Evolutionary conservation across 2,888 invertebrate species (phyloP).

Genomic region (Acanthopleura granulata): DNA sequence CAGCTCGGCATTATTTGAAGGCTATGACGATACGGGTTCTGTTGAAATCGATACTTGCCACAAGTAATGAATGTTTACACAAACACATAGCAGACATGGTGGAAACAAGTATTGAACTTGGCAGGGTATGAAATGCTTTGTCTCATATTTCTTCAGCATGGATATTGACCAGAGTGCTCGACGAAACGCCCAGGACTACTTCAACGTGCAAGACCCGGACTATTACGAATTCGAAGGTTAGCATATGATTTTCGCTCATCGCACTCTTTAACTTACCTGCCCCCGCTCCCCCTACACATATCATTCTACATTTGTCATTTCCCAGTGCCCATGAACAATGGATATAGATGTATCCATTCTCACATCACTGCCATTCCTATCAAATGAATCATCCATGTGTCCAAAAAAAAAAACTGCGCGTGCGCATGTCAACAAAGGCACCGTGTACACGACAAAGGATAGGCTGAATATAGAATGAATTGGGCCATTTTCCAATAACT

Average conservation of each 20-base stretch:
- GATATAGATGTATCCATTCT: too few species aligned
- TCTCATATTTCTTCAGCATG: slow-evolving; percentile 40
- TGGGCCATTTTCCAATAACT: too few species aligned
- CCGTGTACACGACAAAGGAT: too few species aligned
- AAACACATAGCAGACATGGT: background rate
- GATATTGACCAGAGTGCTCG: slow-evolving; percentile 65
- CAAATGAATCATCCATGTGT: too few species aligned
- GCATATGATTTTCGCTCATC: background rate
- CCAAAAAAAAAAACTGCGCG: too few species aligned
- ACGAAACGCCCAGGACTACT: slow-evolving; percentile 62
- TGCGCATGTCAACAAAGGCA: too few species aligned
- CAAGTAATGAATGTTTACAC: slow-evolving; percentile 5
- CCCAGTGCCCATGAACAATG: too few species aligned
- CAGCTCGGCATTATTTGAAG: too few species aligned
- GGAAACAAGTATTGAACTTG: slow-evolving; percentile 9
- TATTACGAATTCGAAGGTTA: slow-evolving; percentile 65
- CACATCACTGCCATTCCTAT: too few species aligned
- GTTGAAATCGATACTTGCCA: background rate
- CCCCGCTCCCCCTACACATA: background rate
- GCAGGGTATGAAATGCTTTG: background rate
- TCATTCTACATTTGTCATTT: too few species aligned
- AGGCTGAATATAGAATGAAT: too few species aligned
- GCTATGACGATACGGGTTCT: background rate
- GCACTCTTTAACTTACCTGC: background rate
- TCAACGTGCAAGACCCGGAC: slow-evolving; percentile 63